Evolutionary conservation across 2,888 invertebrate species (phyloP), one percentile per base, ranked within the genome.

Genomic region (Morpho achilles): DNA sequence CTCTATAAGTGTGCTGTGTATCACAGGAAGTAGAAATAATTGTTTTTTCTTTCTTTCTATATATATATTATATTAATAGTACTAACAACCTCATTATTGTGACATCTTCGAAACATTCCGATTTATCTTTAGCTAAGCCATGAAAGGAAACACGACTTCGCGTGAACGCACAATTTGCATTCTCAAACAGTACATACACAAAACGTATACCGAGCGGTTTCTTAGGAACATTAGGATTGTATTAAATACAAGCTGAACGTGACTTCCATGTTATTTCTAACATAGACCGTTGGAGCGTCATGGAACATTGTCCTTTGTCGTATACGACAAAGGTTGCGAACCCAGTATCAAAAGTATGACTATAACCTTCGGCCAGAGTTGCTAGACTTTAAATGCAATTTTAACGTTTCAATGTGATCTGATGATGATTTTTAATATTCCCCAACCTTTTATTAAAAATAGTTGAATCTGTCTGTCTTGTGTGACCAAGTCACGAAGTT

Each of bases 151-250:
- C n/a, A 9, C 43, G 43, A 43, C n/a, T 8, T 43, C 43, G 32
- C 32, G 32, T 32, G 32, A 32, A 32, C 32, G 32, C 22, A 47
- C 46, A 41, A 53, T 53, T 40, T 53, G 41, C 46, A 53, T 46
- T 43, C 44, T 10, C 52, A 52, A 40, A 41, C 22, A 46, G 53
- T 53, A 53, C 53, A 41, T 44, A 32, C 16, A 32, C 16, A 39
- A 52, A 39, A 45, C 52, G 8, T 39, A 52, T 45, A 52, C 45
- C 32, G 32, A 52, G 52, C n/a, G 48, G 47, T 44, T 55, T 55
- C 49, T 55, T 50, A 49, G 55, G 49, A 43, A 55, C 50, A n/a
- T 39, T 44, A 49, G 44, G 49, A 44, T 55, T 55, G 55, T 55
- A 49, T 55, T 39, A 39, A 32, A 44, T 7, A 50, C 55, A 50